Evolutionary conservation across 2,797 vertebrate genomes (phyloP).

Genomic region (Chloroceryle amazona): DNA sequence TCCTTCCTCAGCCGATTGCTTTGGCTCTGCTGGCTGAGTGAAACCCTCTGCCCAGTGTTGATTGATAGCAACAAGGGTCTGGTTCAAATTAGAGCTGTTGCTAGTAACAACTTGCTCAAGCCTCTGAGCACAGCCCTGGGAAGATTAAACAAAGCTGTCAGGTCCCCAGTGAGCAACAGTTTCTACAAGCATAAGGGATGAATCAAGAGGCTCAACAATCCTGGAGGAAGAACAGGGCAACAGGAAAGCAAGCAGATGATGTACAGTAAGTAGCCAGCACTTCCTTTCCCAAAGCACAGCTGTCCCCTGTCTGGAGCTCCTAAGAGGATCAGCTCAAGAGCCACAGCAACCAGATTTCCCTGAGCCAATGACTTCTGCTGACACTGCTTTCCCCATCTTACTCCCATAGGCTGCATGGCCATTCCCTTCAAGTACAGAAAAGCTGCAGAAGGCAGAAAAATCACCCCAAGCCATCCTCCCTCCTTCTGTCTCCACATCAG

Average conservation of each 20-base stretch:
- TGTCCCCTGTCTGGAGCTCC: not conserved
- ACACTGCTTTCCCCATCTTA: not conserved
- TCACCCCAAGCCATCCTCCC: not conserved
- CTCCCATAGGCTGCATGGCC: not conserved
- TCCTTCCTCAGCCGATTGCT: not conserved
- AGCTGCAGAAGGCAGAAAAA: not conserved
- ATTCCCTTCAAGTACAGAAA: not conserved
- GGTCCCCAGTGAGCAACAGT: not conserved
- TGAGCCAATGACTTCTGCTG: not conserved
- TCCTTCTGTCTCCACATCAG: not conserved
- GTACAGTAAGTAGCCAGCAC: not conserved
- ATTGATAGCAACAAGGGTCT: not conserved
- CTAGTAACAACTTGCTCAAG: not conserved
- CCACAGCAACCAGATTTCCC: not conserved
- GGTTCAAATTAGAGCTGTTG: not conserved
- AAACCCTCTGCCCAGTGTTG: not conserved
- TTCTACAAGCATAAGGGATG: not conserved
- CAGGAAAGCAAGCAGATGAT: not conserved
- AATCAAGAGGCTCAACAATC: not conserved
- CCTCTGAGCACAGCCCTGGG: fast-evolving
- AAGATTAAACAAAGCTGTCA: not conserved
- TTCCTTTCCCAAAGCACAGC: not conserved
- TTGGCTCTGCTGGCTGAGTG: not conserved
- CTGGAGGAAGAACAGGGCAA: not conserved
- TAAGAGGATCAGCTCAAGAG: not conserved